Evolutionary conservation across 2,113 vertebrate species (phyloP).

Genomic region (Ceyx cyanopectus): DNA sequence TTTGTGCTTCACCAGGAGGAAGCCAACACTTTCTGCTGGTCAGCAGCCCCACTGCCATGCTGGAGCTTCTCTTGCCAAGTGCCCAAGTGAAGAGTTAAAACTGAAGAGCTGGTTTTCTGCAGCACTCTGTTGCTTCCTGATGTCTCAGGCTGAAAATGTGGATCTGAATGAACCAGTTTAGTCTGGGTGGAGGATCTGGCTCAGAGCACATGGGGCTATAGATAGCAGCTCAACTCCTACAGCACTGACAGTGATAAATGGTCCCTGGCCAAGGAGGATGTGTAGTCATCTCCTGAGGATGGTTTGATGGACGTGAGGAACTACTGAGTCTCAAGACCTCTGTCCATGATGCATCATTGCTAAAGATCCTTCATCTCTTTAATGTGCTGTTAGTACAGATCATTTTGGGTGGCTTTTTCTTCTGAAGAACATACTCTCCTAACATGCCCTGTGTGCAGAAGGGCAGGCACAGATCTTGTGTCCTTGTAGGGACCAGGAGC

Average conservation of each 20-base stretch:
- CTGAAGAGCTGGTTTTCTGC: background rate
- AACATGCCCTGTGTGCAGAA: background rate
- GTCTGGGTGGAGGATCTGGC: background rate
- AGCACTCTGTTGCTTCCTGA: background rate
- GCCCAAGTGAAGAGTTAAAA: background rate
- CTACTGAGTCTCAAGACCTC: background rate
- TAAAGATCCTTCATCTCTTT: background rate
- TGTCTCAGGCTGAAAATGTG: background rate
- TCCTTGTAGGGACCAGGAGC: background rate
- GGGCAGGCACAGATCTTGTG: background rate
- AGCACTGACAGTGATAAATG: background rate
- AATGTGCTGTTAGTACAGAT: background rate
- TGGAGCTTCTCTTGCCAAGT: background rate
- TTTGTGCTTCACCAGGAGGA: background rate
- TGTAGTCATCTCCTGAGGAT: background rate
- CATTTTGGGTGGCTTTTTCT: background rate
- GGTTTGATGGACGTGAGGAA: background rate
- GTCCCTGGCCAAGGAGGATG: background rate
- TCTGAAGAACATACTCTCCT: background rate
- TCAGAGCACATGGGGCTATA: background rate
- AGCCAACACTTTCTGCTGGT: background rate
- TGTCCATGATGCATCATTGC: background rate
- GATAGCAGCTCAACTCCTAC: conserved; percentile 4
- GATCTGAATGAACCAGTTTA: background rate
- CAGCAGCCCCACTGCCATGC: background rate